Base-by-base conservation (phyloP, 1,140 invertebrate genomes). In the Meloidogyne chitwoodi region DNA sequence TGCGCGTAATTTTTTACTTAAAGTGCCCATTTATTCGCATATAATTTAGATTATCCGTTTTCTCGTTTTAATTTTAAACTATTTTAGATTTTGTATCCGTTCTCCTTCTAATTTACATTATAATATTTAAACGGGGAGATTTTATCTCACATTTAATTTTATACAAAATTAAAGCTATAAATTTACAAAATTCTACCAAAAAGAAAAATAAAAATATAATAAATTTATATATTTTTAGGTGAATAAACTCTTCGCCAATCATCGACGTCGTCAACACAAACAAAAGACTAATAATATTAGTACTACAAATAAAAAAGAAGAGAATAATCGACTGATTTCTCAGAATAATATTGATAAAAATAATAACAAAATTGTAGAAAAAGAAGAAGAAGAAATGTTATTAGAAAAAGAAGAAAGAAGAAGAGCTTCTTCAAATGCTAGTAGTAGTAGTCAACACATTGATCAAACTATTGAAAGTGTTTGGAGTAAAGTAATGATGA, bases 221-320 rank as follows among this genome's bases (percentile, higher is more conserved):
- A 26, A 31, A 22, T 66, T 66, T 31, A 19, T 19, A 22, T 22
- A n/a, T 41, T 31, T 72, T 6, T 29, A 73, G 70, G 70, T 73
- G 3, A 61, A 62, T 34, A 73, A 73, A 73, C 11, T 73, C n/a
- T 73, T 73, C 70, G 70, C 70, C 70, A 73, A 73, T 63, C 64
- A 73, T 19, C 70, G 70, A 34, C 70, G 70, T 65, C 70, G 70
- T 73, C 70, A 73, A 10, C 56, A 73, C 70, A 73, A 73, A 73
- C 70, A 73, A 62, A 73, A 73, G 24, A 8, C 12, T 34, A n/a
- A 48, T 63, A 26, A 19, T 38, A 6, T 16, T 56, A 61, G 4
- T 34, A 4, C 27, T 72, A 62, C 24, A 68, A 69, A 16, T 34
- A 16, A 44, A 26, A 10, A 24, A 41, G 29, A 44, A 8, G 31